A percentile compares a stretch with the other conserved stretches of the same genome.
Conservation (phyloP, 2,797 vertebrate genomes). For the Gymnoscopelus braueri region DNA sequence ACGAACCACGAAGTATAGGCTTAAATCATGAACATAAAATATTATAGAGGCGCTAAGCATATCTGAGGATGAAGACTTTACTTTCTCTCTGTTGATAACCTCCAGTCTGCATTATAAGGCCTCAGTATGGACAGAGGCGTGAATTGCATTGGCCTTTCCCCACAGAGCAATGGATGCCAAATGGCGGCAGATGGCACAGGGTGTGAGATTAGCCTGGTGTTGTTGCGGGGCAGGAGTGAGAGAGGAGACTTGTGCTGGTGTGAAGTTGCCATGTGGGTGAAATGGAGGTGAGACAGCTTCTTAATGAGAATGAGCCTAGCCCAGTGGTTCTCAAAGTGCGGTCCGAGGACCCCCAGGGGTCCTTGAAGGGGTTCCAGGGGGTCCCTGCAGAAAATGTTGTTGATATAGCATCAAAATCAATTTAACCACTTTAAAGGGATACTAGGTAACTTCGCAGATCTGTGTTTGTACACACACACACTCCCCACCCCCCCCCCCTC, state of each 20-base stretch:
- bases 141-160: conserved; percentile 52
- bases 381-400: too few relatives aligned
- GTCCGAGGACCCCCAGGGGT: too few relatives aligned
- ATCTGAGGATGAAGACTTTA: too few relatives aligned
- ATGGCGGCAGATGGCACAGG: conserved; percentile 71
- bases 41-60: conserved; percentile 3
- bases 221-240: conserved; percentile 66
- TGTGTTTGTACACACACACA: too few relatives aligned
- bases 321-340: background rate
- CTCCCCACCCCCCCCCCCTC: too few relatives aligned
- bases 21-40: background rate
- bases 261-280: conserved; percentile 66
- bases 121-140: conserved; percentile 56
- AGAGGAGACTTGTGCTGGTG: conserved; percentile 47
- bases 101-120: conserved; percentile 48
- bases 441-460: too few relatives aligned
- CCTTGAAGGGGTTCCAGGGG: too few relatives aligned
- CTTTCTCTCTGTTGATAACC: conserved; percentile 37
- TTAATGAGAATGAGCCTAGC: conserved; percentile 51
- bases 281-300: conserved; percentile 57
- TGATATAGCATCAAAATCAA: too few relatives aligned
- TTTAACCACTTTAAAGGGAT: too few relatives aligned
- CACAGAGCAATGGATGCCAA: conserved; percentile 57
- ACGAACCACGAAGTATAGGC: too few relatives aligned
- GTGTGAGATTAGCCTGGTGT: conserved; percentile 68